A percentile compares a stretch with the other conserved stretches of the same genome.
Evolutionary conservation across 2,797 vertebrate genomes (phyloP).

Genomic region (Falco rusticolus): DNA sequence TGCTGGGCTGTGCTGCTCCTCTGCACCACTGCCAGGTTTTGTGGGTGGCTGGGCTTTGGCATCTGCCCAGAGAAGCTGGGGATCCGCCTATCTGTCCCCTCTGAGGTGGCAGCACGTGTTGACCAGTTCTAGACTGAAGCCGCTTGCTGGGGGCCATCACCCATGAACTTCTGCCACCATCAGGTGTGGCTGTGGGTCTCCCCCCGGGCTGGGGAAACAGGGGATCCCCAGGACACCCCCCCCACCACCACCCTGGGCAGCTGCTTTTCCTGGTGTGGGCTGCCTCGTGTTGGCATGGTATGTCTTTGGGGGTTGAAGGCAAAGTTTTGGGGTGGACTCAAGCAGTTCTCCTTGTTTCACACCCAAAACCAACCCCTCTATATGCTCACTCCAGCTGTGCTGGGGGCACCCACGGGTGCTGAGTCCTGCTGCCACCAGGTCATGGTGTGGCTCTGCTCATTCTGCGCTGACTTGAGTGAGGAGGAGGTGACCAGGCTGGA

Average conservation of each 20-base stretch:
- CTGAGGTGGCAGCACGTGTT: conserved; percentile 75
- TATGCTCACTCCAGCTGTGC: accelerated
- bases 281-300: no score
- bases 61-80: not conserved
- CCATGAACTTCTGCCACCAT: conserved; percentile 73
- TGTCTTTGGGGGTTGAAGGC: not conserved
- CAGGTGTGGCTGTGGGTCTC: conserved; percentile 28
- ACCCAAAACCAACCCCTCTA: not conserved
- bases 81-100: not conserved
- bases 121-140: conserved; percentile 78
- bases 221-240: no score
- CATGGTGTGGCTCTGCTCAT: conserved; percentile 68
- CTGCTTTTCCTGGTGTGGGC: not conserved
- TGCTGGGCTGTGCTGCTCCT: not conserved
- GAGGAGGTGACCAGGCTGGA: conserved; percentile 85
- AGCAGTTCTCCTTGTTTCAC: not conserved
- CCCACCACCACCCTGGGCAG: not conserved
- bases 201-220: not conserved
- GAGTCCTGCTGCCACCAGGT: conserved; percentile 67
- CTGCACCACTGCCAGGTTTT: accelerated
- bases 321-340: accelerated
- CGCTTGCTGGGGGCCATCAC: conserved; percentile 69
- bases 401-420: not conserved
- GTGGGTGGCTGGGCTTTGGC: not conserved
- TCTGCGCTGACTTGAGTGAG: conserved; percentile 78